Conservation (phyloP, 1,140 invertebrate species). For the Drosophila ogumai region DNA sequence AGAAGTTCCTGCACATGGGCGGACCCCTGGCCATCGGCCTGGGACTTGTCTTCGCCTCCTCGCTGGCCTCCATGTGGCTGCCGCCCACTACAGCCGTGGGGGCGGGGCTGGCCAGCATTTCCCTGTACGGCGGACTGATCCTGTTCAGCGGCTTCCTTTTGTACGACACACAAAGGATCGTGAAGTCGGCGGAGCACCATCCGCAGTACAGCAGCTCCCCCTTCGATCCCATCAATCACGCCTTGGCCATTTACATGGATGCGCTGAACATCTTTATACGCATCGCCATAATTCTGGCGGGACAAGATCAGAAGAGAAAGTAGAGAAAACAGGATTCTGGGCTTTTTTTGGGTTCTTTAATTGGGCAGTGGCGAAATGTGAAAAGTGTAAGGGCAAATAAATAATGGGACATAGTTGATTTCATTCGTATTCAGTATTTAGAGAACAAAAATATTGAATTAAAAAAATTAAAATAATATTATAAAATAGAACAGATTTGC, state of each 20-base stretch:
- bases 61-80: conserved; percentile 95
- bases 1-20: conserved; percentile 97
- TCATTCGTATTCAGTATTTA: neutral
- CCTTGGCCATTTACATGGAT: conserved; percentile 97
- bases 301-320: conserved; percentile 76
- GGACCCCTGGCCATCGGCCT: conserved; percentile 97
- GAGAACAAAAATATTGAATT: neutral
- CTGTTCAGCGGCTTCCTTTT: conserved; percentile 97
- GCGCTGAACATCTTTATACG: conserved; percentile 98
- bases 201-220: conserved; percentile 88
- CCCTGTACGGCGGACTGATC: conserved; percentile 97
- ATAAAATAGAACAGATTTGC: neutral
- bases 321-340: neutral
- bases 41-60: conserved; percentile 96
- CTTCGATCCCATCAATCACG: conserved; percentile 98
- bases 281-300: conserved; percentile 93
- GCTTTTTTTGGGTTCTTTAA: neutral
- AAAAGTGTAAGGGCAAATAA: conserved; percentile 1
- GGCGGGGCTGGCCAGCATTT: conserved; percentile 94
- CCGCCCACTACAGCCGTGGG: conserved; percentile 95
- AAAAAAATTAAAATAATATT: neutral
- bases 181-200: conserved; percentile 93
- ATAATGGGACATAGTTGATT: neutral
- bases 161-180: conserved; percentile 97
- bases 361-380: neutral